Evolutionary conservation across 2,113 vertebrate genomes (phyloP).

Genomic region (Elachura formosa): DNA sequence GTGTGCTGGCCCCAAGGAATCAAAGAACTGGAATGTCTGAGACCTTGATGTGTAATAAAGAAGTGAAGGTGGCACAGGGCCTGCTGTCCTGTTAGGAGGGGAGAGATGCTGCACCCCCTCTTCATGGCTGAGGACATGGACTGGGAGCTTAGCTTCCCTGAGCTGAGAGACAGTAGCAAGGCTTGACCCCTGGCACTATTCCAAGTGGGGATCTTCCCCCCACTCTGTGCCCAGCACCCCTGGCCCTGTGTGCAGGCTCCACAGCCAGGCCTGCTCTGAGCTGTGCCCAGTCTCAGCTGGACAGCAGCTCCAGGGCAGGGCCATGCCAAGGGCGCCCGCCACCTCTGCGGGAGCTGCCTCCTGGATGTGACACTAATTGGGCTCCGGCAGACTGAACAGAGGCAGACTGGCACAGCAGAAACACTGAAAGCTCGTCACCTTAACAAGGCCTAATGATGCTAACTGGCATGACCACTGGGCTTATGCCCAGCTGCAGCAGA

Average conservation of each 20-base stretch:
- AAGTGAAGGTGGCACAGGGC: background rate
- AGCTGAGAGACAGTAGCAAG: background rate
- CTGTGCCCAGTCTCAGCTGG: background rate
- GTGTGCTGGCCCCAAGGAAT: background rate
- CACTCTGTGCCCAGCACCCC: rapidly evolving
- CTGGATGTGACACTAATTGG: constrained; percentile 34
- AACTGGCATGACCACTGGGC: background rate
- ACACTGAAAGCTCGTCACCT: constrained; percentile 27
- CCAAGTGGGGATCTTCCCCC: rapidly evolving
- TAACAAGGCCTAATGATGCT: constrained; percentile 48
- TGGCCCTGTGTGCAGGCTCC: rapidly evolving
- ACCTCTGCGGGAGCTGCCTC: background rate
- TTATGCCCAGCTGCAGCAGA: background rate
- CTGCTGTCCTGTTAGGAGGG: background rate
- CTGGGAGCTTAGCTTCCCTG: background rate
- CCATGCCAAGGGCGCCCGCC: background rate
- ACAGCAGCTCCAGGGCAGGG: background rate
- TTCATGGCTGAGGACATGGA: rapidly evolving
- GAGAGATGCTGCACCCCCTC: background rate
- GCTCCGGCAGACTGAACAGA: background rate
- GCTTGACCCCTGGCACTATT: rapidly evolving
- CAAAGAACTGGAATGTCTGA: constrained; percentile 32
- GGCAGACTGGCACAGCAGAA: background rate
- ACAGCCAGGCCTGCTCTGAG: background rate
- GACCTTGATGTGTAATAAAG: constrained; percentile 29